Percentiles rank a stretch among this genome's conserved stretches.
Conservation (phyloP, 2,797 vertebrate genomes). For the Apogon hyalosoma region DNA sequence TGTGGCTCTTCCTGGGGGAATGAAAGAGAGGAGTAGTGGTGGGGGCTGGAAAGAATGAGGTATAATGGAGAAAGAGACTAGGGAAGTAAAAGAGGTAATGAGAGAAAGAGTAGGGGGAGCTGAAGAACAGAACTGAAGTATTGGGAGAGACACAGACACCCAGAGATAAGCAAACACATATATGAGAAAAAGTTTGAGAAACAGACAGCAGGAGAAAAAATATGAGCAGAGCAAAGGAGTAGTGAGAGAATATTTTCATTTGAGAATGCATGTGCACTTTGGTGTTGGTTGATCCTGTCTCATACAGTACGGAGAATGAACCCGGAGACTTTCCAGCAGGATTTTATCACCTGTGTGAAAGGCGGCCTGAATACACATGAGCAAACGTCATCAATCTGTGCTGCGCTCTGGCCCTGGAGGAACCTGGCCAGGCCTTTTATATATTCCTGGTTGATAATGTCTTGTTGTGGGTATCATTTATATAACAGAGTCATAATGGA, state of each 20-base stretch:
- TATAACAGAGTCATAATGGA: conserved; percentile 17
- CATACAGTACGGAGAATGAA: conserved; percentile 53
- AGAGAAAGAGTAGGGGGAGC: not conserved
- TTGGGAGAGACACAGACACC: conserved; percentile 17
- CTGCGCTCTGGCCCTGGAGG: conserved; percentile 15
- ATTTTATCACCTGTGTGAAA: conserved; percentile 77
- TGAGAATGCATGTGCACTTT: conserved; percentile 51
- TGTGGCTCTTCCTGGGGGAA: conserved; percentile 69
- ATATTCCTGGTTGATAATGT: conserved; percentile 9
- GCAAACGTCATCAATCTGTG: conserved; percentile 55
- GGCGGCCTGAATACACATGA: conserved; percentile 63
- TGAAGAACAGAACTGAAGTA: conserved; percentile 1
- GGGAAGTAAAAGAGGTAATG: conserved; percentile 42
- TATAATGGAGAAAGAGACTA: conserved; percentile 51
- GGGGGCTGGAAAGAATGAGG: conserved; percentile 62
- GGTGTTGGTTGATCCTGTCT: conserved; percentile 57
- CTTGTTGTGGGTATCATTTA: conserved; percentile 21
- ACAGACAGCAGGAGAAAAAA: not conserved
- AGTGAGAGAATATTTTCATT: conserved; percentile 51
- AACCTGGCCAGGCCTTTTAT: conserved; percentile 35
- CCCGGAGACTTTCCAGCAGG: conserved; percentile 54
- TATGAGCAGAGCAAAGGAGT: conserved; percentile 27
- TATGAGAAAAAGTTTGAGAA: conserved; percentile 11
- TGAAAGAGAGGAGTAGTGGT: conserved; percentile 47
- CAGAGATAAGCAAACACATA: conserved; percentile 17